These are phyloP conservation scores for Cephus sareptanus DNA, from an alignment of 2,888 invertebrate genomes.

Conservation along the genomic window DNA sequence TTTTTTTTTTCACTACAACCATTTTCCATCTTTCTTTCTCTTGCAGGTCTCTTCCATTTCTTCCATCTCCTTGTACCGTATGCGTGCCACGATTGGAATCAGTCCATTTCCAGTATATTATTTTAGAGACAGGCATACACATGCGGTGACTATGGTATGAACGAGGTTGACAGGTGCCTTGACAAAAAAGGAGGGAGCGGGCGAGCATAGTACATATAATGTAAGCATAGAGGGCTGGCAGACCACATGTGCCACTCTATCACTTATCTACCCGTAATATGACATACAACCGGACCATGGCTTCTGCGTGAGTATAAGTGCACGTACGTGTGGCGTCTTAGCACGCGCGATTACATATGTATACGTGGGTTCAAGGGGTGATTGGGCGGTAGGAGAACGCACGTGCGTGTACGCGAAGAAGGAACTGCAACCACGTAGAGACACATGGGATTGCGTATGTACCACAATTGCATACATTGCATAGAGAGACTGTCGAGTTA, in stretches of 20 bases:
- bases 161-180: constrained; percentile 63
- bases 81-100: constrained; percentile 53
- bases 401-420: constrained; percentile 17
- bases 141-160: constrained; percentile 53
- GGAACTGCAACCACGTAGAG: background rate
- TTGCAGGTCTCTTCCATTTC: constrained; percentile 28
- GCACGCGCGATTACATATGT: constrained; percentile 25
- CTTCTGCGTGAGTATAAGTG: background rate
- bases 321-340: constrained; percentile 11
- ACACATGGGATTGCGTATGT: background rate
- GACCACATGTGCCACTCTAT: constrained; percentile 63
- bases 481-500: background rate
- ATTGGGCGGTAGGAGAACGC: constrained; percentile 19
- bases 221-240: constrained; percentile 62
- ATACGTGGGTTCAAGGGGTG: constrained; percentile 28
- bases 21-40: constrained; percentile 19
- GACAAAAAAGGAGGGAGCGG: constrained; percentile 49
- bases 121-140: constrained; percentile 53
- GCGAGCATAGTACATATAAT: constrained; percentile 49
- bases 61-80: constrained; percentile 46
- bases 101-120: constrained; percentile 51
- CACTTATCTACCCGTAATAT: constrained; percentile 59
- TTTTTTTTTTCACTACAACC: background rate
- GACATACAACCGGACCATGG: constrained; percentile 47
- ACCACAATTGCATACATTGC: background rate